phyloP scores from a whole-genome alignment of 1,140 invertebrate genomes.

The Zophobas morio region DNA sequence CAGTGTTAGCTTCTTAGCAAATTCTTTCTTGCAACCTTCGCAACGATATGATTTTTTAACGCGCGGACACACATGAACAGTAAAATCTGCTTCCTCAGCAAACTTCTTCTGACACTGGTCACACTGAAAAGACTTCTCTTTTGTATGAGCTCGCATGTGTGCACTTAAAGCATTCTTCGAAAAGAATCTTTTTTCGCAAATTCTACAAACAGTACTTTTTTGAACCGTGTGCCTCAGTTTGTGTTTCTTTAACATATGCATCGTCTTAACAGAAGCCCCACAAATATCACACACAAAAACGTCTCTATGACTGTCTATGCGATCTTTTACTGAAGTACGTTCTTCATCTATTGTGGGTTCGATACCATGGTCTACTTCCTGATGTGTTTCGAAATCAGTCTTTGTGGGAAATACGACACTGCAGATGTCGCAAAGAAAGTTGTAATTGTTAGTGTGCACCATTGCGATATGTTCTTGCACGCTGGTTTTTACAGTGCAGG shows the following conservation, averaged over 20 bases:
- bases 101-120: constrained; percentile 72
- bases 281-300: constrained; percentile 11
- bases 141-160: constrained; percentile 64
- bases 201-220: constrained; percentile 43
- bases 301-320: constrained; percentile 64
- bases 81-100: constrained; percentile 73
- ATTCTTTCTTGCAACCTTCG: constrained; percentile 72
- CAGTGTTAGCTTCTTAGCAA: constrained; percentile 77
- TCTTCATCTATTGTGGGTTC: no score
- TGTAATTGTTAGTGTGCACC: no score
- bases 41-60: constrained; percentile 69
- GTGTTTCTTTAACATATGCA: constrained; percentile 2
- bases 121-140: constrained; percentile 70
- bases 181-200: constrained; percentile 24
- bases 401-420: no score
- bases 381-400: no score
- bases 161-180: constrained; percentile 43
- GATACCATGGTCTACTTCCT: no score
- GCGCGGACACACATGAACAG: constrained; percentile 77
- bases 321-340: constrained; percentile 68
- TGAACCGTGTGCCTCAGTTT: constrained; percentile 21
- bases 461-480: no score
- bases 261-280: neutral
- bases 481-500: no score
- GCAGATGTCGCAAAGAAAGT: no score